Evolutionary conservation across 2,888 invertebrate species (phyloP), one percentile per base, ranked within the genome.

Genomic region (Ferrisia virgata): DNA sequence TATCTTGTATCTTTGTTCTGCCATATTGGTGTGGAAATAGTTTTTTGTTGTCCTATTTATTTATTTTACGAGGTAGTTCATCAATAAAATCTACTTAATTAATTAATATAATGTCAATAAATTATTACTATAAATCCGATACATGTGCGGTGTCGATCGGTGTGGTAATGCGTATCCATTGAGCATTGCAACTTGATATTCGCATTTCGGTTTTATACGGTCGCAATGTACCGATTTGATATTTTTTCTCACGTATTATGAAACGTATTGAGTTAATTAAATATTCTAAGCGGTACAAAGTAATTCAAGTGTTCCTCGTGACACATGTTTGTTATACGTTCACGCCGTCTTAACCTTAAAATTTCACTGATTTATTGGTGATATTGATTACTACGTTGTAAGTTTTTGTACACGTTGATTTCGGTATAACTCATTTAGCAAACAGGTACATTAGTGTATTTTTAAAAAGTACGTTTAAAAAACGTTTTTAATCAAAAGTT

Each of bases 11-110:
- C 80, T 80, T 80, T 80, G 80, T 80, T 80, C 80, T 43, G 80
- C 80, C 80, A 80, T 80, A 80, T 80, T 80, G 80, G 80, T 80
- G 43, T 43, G 80, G 53, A 80, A 80, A 80, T 80, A 43, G 80
- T 31, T 43, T 80, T 80, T 80, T 80, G 80, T 53, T 80, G 80
- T 80, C 80, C 80, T 80, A 80, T 43, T 80, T 80, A 80, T 80
- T 80, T 80, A 80, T 43, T 53, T 80, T 53, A 53, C 80, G 33
- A 80, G 80, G 80, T 80, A 80, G 53, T 80, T 80, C 4, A 53
- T 53, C 53, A 40, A 80, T 53, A 43, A 25, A 80, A 39, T 43
- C 36, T 72, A 33, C 36, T 15, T 72, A 72, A 72, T n/a, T 72
- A 72, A n/a, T 72, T n/a, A 72, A 11, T 72, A n/a, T 72, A n/a